Evolutionary conservation across 1,140 invertebrate genomes (phyloP), one percentile per base, ranked within the genome.

Genomic region (Pogonomyrmex barbatus): DNA sequence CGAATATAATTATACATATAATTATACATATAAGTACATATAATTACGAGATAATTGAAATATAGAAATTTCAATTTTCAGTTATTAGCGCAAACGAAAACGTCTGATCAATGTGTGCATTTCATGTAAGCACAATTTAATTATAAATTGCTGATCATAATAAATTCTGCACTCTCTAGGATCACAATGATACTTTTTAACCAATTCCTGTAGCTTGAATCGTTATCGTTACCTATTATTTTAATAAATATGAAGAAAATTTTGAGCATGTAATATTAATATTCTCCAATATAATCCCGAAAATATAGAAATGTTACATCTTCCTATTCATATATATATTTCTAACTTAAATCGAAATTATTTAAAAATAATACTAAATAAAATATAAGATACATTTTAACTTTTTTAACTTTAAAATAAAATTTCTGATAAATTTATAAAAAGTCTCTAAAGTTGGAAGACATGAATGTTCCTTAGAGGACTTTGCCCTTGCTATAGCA

Each of bases 141-240:
- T 12, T 39, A 75, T 58, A 75, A 36, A 17, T 75, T 58, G 42
- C 42, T 24, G 54, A 76, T 14, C 36, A 17, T 76, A 76, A 60
- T 76, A 76, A 76, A 76, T 60, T 76, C 54, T 24, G 39, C 39
- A 76, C 30, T 73, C 52, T 75, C 39, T 76, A 60, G 54, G 24
- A 76, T 24, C 17, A 24, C 24, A 8, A 67, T 56, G n/a, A 42
- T 14, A 39, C 14, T 47, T 30, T 63, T 24, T 75, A n/a, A 2
- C n/a, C n/a, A 24, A 39, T 24, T 1, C 8, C 10, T 75, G 0
- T 54, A 70, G 24, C 24, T 47, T 14, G 14, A 33, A 75, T 75
- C 10, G 30, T 67, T n/a, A 50, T 5, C 8, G 1, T 33, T 30
- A 70, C 50, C 24, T 10, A 70, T 50, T 50, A 50, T 0, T 30